Evolutionary conservation across 2,888 invertebrate genomes (phyloP).

Genomic region (Yponomeuta sedellus): DNA sequence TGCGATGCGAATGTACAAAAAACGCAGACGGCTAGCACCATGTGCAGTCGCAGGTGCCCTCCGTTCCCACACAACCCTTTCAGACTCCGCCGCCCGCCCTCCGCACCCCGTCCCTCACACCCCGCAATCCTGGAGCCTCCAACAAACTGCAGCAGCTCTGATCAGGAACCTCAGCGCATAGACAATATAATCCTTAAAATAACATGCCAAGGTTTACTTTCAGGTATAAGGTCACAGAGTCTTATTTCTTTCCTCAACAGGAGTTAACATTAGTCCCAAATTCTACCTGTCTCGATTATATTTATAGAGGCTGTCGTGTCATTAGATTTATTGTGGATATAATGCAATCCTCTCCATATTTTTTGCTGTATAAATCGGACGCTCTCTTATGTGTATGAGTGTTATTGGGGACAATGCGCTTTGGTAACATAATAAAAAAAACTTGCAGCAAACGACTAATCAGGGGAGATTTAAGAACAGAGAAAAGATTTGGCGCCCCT

Average conservation of each 20-base stretch:
- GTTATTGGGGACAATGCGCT: constrained; percentile 14
- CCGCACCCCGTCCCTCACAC: constrained; percentile 31
- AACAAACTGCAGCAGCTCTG: constrained; percentile 37
- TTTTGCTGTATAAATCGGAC: constrained; percentile 49
- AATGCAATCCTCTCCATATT: constrained; percentile 66
- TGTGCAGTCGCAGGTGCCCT: constrained; percentile 76
- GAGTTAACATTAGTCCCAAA: constrained; percentile 58
- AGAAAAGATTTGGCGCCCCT: background rate
- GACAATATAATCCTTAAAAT: constrained; percentile 6
- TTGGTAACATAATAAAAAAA: constrained; percentile 13
- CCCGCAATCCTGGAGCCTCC: constrained; percentile 8
- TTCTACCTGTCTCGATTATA: constrained; percentile 73
- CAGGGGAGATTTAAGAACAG: background rate
- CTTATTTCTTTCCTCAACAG: constrained; percentile 32
- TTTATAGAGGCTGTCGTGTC: constrained; percentile 73
- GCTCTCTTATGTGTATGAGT: constrained; percentile 18
- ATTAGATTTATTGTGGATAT: constrained; percentile 76
- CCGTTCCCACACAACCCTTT: constrained; percentile 78
- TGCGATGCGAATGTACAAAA: constrained; percentile 69
- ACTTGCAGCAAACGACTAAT: background rate
- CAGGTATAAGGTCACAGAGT: constrained; percentile 14
- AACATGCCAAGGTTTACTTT: constrained; percentile 21
- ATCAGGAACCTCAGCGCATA: constrained; percentile 30
- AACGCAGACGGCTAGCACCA: constrained; percentile 64
- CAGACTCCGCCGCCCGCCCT: constrained; percentile 45